Percentiles rank a stretch among this genome's conserved stretches.
Evolutionary conservation across 2,888 invertebrate genomes (phyloP).

Genomic region (Drosophila pseudotakahashii): DNA sequence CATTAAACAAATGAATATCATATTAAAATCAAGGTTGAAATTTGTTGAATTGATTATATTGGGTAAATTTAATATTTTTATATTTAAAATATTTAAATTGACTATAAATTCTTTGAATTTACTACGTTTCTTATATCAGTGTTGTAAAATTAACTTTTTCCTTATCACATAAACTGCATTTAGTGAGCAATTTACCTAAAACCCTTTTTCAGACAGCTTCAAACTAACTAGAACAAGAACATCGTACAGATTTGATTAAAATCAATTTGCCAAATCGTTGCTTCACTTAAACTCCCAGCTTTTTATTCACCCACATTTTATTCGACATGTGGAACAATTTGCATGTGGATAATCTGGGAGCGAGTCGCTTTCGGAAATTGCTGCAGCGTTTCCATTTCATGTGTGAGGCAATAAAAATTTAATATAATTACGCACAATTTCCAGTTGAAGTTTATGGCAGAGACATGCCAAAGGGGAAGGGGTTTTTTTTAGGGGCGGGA

Average conservation of each 20-base stretch:
- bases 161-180: no score
- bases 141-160: neutral
- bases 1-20: no score
- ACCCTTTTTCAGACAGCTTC: neutral
- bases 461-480: constrained; percentile 42
- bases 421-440: constrained; percentile 80
- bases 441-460: constrained; percentile 69
- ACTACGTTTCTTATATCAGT: no score
- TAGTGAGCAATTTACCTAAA: neutral
- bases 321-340: constrained; percentile 19
- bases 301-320: constrained; percentile 16
- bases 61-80: no score
- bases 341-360: constrained; percentile 35
- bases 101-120: no score
- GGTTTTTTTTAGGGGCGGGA: neutral
- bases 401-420: constrained; percentile 73
- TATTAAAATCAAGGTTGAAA: no score
- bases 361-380: constrained; percentile 51
- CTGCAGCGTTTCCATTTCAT: constrained; percentile 65
- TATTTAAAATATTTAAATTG: no score
- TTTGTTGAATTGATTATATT: no score
- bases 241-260: constrained; percentile 29
- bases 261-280: constrained; percentile 31
- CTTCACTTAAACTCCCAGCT: neutral
- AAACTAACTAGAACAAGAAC: neutral